Evolutionary conservation across 1,140 invertebrate genomes (phyloP).

Genomic region (Trachymyrmex cornetzi): DNA sequence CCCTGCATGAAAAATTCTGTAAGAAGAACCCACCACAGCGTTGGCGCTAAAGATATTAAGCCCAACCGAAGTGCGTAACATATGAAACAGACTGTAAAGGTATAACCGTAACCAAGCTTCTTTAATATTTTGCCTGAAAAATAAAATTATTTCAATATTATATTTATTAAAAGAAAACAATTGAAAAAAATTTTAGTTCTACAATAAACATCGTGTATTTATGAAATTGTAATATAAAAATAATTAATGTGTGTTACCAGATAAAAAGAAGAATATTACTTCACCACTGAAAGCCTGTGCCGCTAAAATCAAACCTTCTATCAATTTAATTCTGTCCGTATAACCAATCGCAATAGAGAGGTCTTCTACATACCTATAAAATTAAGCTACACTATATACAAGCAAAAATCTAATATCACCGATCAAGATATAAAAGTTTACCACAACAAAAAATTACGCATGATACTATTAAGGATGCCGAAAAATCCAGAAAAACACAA

Average conservation of each 20-base stretch:
- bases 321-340: slow-evolving; percentile 90
- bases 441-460: slow-evolving; percentile 94
- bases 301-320: slow-evolving; percentile 91
- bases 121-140: no score
- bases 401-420: not conserved
- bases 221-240: not conserved
- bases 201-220: not conserved
- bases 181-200: no score
- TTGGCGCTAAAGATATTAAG: slow-evolving; percentile 90
- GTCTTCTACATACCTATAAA: slow-evolving; percentile 90
- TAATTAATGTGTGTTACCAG: slow-evolving; percentile 69
- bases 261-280: slow-evolving; percentile 90
- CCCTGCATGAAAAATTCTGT: slow-evolving; percentile 91
- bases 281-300: slow-evolving; percentile 92
- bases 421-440: slow-evolving; percentile 80
- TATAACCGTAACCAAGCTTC: slow-evolving; percentile 89
- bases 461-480: slow-evolving; percentile 92
- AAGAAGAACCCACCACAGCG: slow-evolving; percentile 91
- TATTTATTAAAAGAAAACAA: no score
- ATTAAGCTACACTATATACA: not conserved
- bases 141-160: no score
- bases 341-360: slow-evolving; percentile 88
- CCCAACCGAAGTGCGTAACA: slow-evolving; percentile 90
- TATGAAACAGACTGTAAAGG: slow-evolving; percentile 90
- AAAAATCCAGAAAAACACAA: slow-evolving; percentile 90